A percentile compares a stretch with the other conserved stretches of the same genome.
These are phyloP conservation scores for Leiothrix lutea DNA, from an alignment of 2,113 vertebrate genomes.

Conservation along the genomic window DNA sequence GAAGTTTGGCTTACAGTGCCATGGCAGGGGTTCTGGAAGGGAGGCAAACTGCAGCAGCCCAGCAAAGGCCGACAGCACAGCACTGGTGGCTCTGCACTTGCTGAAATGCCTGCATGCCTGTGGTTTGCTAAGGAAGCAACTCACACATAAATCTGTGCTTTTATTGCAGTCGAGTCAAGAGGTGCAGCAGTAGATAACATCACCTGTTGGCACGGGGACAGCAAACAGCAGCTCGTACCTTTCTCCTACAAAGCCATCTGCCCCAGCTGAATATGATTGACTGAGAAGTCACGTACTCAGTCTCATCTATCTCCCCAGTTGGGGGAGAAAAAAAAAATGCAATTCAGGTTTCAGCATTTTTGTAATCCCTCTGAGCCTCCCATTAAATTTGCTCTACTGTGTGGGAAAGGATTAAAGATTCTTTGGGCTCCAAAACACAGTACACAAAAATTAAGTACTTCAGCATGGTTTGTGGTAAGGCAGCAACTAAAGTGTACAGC, in stretches of 20 bases:
- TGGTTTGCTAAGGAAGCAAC: not conserved
- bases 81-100: not conserved
- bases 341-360: slow-evolving; percentile 61
- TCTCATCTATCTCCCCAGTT: slow-evolving; percentile 26
- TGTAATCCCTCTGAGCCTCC: slow-evolving; percentile 59
- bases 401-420: slow-evolving; percentile 58
- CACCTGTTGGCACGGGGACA: not conserved
- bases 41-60: not conserved
- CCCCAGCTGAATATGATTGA: not conserved
- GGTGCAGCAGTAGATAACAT: not conserved
- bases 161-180: not conserved
- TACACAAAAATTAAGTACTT: slow-evolving; percentile 29
- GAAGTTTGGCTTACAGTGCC: not conserved
- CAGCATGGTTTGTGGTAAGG: slow-evolving; percentile 39
- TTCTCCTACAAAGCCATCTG: not conserved
- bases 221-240: not conserved
- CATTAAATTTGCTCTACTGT: slow-evolving; percentile 50
- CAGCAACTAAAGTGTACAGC: not conserved
- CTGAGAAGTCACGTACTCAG: slow-evolving; percentile 43
- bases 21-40: not conserved
- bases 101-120: not conserved
- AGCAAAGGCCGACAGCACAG: not conserved
- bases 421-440: slow-evolving; percentile 35
- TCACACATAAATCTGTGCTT: not conserved
- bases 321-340: slow-evolving; percentile 30